Conservation (phyloP, 2,113 vertebrate genomes). For the Erpornis zantholeuca region DNA sequence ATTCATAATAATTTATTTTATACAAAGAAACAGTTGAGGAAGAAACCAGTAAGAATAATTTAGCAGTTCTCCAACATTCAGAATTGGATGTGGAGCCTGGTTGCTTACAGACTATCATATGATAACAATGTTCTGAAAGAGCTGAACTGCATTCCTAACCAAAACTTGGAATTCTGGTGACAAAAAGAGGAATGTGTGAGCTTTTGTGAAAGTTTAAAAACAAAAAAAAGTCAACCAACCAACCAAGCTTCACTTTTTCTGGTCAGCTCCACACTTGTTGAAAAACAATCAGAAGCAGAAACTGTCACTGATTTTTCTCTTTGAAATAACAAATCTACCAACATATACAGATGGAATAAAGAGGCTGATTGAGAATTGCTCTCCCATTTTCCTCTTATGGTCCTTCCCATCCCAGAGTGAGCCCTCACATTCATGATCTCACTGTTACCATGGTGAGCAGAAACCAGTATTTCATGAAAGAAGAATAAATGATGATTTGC, state of each 20-base stretch:
- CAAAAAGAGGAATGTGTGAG: background rate
- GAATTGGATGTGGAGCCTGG: background rate
- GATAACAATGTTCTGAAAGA: background rate
- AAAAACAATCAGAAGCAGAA: background rate
- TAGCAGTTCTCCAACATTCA: background rate
- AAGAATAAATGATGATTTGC: background rate
- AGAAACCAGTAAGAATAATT: background rate
- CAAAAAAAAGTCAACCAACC: background rate
- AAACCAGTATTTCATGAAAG: background rate
- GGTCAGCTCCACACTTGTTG: background rate
- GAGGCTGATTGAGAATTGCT: background rate
- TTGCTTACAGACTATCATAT: background rate
- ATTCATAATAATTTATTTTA: background rate
- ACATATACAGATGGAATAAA: background rate
- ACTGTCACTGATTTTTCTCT: background rate
- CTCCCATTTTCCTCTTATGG: background rate
- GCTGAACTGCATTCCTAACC: background rate
- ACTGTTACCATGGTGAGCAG: background rate
- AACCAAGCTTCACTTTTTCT: background rate
- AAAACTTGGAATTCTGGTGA: background rate
- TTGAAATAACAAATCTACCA: background rate
- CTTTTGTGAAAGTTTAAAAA: background rate
- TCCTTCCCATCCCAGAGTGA: background rate
- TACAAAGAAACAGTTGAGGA: background rate
- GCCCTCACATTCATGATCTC: background rate